These are phyloP conservation scores for Caenorhabditis macrosperma DNA, from an alignment of 2,888 invertebrate genomes.

Conservation along the genomic window DNA sequence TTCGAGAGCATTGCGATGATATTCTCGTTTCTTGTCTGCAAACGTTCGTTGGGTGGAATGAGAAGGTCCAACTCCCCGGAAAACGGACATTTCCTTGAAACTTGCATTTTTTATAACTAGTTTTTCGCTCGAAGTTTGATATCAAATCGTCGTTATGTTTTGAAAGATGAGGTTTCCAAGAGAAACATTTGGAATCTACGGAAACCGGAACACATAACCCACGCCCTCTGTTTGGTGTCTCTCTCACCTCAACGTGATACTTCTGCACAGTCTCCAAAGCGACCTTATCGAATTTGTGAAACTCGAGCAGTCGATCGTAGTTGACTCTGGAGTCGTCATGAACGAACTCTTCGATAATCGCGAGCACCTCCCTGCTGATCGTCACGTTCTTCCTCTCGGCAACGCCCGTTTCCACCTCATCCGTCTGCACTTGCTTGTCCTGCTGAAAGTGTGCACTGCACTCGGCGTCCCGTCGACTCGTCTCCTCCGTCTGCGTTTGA, in stretches of 20 bases:
- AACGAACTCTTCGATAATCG: constrained; percentile 33
- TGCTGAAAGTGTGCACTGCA: constrained; percentile 21
- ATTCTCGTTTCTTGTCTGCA: constrained; percentile 50
- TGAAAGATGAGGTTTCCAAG: no score
- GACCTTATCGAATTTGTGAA: constrained; percentile 50
- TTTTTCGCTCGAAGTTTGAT: background rate
- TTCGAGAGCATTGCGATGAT: constrained; percentile 46
- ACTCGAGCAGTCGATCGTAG: constrained; percentile 54
- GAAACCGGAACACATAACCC: no score
- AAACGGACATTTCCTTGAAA: no score
- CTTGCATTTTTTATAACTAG: background rate
- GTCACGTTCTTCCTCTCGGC: constrained; percentile 12
- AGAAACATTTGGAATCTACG: no score
- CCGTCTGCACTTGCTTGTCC: constrained; percentile 44
- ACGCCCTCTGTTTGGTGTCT: no score
- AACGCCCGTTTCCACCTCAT: constrained; percentile 6
- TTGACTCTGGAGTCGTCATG: constrained; percentile 49
- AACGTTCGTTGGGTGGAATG: no score
- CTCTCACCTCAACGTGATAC: constrained; percentile 51
- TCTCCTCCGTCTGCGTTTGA: constrained; percentile 44
- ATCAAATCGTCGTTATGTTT: background rate
- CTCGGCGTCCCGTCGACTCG: constrained; percentile 22
- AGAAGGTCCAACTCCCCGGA: no score
- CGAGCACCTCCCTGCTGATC: constrained; percentile 48
- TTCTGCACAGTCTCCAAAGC: constrained; percentile 47